Percentiles rank a stretch among this genome's conserved stretches.
Evolutionary conservation across 2,888 invertebrate genomes (phyloP).

Genomic region (Gandaritis pyraliata): DNA sequence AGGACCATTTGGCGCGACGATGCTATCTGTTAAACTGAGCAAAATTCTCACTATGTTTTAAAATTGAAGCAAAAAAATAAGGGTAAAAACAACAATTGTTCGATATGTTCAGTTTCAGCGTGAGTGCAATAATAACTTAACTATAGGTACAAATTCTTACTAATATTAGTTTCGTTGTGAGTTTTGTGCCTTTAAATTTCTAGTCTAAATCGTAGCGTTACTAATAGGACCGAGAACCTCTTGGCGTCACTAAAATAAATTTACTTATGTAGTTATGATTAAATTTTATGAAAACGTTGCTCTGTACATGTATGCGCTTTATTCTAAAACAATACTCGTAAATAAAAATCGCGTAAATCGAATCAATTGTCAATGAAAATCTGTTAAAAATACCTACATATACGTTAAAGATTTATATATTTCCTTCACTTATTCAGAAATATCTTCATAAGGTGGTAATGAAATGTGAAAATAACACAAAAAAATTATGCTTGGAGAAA

Average conservation of each 20-base stretch:
- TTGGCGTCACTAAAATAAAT: constrained; percentile 54
- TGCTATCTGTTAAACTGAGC: neutral
- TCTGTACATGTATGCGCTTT: neutral
- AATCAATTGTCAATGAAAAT: neutral
- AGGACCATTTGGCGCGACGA: neutral
- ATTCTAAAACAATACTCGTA: too few relatives aligned
- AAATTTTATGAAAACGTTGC: neutral
- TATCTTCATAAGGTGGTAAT: too few relatives aligned
- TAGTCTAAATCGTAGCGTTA: constrained; percentile 66
- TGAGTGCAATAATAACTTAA: neutral
- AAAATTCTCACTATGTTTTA: constrained; percentile 1
- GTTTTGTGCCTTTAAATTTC: constrained; percentile 67
- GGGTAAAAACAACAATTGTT: too few relatives aligned
- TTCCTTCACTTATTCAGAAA: too few relatives aligned
- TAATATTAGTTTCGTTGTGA: constrained; percentile 52
- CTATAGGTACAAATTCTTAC: constrained; percentile 14
- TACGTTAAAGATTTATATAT: too few relatives aligned
- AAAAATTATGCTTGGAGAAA: too few relatives aligned
- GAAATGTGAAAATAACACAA: too few relatives aligned
- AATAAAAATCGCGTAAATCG: too few relatives aligned
- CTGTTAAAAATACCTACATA: neutral
- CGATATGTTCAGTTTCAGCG: too few relatives aligned
- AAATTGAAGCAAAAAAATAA: neutral
- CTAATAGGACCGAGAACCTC: constrained; percentile 59
- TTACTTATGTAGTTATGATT: constrained; percentile 4